Percentiles rank a stretch among this genome's conserved stretches.
phyloP scores from a whole-genome alignment of 2,113 vertebrate species.

The Hydropotes inermis region DNA sequence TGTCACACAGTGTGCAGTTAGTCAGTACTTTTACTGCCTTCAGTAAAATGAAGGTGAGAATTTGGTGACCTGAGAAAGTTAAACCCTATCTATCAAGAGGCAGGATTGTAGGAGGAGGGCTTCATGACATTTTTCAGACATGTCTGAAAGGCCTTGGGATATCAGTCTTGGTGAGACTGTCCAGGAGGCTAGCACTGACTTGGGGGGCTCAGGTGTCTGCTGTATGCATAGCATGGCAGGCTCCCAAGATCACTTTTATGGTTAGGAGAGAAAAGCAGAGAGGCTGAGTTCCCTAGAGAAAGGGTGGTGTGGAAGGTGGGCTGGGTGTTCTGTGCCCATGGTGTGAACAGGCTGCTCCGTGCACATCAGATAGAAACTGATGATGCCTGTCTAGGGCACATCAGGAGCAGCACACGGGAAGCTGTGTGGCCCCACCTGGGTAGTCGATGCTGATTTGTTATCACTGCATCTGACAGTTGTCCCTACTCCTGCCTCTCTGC shows the following conservation, averaged over 20 bases:
- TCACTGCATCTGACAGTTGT: no score
- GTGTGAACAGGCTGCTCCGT: background rate
- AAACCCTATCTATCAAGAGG: background rate
- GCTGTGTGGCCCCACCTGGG: background rate
- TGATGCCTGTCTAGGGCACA: background rate
- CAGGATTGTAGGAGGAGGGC: background rate
- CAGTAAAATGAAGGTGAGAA: background rate
- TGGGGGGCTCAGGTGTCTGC: background rate
- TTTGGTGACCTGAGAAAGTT: background rate
- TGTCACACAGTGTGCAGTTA: background rate
- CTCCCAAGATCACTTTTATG: no score
- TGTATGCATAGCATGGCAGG: accelerated
- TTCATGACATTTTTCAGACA: background rate
- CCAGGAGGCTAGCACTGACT: background rate
- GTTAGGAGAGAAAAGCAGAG: background rate
- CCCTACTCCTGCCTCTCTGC: background rate
- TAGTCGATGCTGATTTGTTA: background rate
- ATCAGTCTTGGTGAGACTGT: background rate
- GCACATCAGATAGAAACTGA: background rate
- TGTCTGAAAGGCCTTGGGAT: background rate
- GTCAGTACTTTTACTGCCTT: background rate
- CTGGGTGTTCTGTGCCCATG: background rate
- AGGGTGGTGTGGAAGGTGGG: background rate
- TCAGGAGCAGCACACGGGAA: background rate
- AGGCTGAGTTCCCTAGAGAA: background rate